Base-by-base conservation (phyloP, 1,140 invertebrate genomes). In the Tyrophagus putrescentiae region DNA sequence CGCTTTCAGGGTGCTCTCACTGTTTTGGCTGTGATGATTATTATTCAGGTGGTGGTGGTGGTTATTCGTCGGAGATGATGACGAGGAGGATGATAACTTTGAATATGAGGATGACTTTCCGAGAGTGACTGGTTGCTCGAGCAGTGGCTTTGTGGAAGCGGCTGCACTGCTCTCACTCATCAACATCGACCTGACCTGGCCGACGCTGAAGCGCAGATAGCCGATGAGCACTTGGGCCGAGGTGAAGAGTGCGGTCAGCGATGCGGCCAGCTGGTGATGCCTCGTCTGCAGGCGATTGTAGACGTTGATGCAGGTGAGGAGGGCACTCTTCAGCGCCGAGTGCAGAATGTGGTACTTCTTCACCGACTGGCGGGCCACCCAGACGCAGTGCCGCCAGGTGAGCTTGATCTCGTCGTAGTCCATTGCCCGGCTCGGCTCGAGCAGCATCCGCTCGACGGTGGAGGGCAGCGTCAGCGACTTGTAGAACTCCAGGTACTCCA, bases 401-500 rank as follows among this genome's bases (percentile, higher is more conserved):
- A 23, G 31, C 32, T 50, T 58, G 21, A 39, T 18, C 9, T 45
- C 36, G n/a, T 64, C 62, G 36, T 21, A 48, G 13, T n/a, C 21
- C 32, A 32, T 34, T 6, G 28, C 11, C 34, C 29, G 18, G 13
- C 16, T 33, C 11, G 33, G 25, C 4, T 63, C 31, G 13, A 57
- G 48, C 18, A 63, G 4, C 16, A 64, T 39, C n/a, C 59, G 25
- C 36, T 64, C 34, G 89, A 77, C 84, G 48, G 11, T 13, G 25
- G 79, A 91, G 33, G 89, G 89, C 7, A 70, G 78, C 2, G 73
- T 87, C 68, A 88, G 78, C 76, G 89, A 94, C 45, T 21, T 33
- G 18, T 33, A 48, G 34, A 29, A 64, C 73, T 74, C 75, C 77
- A 21, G 61, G 64, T 48, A 44, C 13, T 21, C 36, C 21, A 32